phyloP scores from a whole-genome alignment of 2,888 invertebrate genomes.

The Tipula unca region DNA sequence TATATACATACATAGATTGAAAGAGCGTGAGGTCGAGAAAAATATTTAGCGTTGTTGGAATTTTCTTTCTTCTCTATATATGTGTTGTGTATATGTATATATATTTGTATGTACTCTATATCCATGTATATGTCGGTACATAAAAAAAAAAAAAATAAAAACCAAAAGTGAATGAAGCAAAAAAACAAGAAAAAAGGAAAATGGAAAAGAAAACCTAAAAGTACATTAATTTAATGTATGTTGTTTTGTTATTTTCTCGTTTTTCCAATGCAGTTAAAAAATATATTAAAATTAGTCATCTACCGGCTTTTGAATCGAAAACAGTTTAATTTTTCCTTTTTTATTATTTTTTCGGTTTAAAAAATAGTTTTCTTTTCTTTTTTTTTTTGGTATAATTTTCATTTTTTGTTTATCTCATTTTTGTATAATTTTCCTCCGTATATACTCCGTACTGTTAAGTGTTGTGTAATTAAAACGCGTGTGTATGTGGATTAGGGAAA shows the following conservation, averaged over 20 bases:
- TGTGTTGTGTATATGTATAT: too few relatives aligned
- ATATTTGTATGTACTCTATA: background rate
- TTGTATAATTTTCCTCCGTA: background rate
- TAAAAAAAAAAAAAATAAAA: background rate
- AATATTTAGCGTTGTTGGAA: background rate
- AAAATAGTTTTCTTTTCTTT: background rate
- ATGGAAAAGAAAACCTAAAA: background rate
- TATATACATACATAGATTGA: background rate
- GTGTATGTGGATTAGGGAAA: background rate
- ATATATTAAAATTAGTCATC: background rate
- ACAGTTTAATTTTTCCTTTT: slow-evolving; percentile 15
- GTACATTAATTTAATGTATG: background rate
- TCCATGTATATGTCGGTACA: background rate
- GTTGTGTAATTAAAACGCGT: background rate
- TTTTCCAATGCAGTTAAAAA: background rate
- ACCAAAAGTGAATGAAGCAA: background rate
- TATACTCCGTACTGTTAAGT: background rate
- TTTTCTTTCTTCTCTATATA: background rate
- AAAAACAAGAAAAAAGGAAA: background rate
- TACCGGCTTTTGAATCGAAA: slow-evolving; percentile 15
- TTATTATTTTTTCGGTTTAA: slow-evolving; percentile 8
- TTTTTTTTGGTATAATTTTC: background rate
- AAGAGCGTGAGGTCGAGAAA: background rate
- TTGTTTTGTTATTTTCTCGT: background rate
- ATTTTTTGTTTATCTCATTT: background rate